phyloP scores from a whole-genome alignment of 2,888 invertebrate genomes.

The Chirona hameri region DNA sequence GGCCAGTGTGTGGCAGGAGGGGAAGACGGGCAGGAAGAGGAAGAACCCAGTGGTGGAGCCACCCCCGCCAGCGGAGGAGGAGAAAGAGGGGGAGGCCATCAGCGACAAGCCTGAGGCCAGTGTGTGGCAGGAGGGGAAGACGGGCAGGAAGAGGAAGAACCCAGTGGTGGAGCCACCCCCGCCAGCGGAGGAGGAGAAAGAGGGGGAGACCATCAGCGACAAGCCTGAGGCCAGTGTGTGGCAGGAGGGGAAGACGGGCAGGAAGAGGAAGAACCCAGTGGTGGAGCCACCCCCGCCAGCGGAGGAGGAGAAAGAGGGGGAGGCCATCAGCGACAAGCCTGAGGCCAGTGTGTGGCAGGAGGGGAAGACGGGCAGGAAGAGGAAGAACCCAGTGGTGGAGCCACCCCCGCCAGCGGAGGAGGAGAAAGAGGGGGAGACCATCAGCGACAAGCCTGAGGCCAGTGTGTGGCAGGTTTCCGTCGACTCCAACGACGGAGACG shows the following conservation, averaged over 20 bases:
- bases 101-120: background rate
- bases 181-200: background rate
- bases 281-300: background rate
- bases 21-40: no score
- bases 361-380: no score
- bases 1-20: no score
- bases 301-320: background rate
- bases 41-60: background rate
- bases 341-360: slow-evolving; percentile 1
- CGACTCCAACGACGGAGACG: background rate
- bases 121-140: no score
- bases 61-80: background rate
- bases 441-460: background rate
- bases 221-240: background rate
- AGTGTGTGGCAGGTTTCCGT: background rate
- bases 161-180: background rate
- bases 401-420: background rate
- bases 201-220: background rate
- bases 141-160: no score
- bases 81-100: background rate
- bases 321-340: background rate
- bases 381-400: background rate
- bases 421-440: background rate
- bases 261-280: no score
- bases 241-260: no score